Evolutionary conservation across 2,888 invertebrate genomes (phyloP).

Genomic region (Pardosa pseudoannulata): DNA sequence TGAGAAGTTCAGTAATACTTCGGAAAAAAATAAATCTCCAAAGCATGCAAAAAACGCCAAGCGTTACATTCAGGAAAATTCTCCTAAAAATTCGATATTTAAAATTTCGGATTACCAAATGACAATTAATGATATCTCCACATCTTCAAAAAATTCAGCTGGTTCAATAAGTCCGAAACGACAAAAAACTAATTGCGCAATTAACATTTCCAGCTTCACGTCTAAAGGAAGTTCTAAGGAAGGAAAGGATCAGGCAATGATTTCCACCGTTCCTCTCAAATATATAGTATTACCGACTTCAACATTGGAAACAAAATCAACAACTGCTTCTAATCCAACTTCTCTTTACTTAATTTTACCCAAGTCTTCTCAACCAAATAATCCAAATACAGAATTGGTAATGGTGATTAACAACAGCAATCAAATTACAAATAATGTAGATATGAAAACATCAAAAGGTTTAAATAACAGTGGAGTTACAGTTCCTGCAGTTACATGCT

Average conservation of each 20-base stretch:
- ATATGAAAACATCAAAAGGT: background rate
- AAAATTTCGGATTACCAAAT: background rate
- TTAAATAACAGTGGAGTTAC: background rate
- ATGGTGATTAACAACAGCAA: background rate
- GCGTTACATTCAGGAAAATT: background rate
- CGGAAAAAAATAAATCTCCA: background rate
- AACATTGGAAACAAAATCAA: background rate
- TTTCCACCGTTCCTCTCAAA: too few relatives aligned
- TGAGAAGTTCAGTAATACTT: too few relatives aligned
- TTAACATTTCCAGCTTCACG: background rate
- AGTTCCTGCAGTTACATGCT: background rate
- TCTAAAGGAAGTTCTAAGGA: too few relatives aligned
- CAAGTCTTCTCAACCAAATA: background rate
- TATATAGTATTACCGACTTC: too few relatives aligned
- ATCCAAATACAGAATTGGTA: background rate
- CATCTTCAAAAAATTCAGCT: background rate
- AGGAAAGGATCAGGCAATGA: too few relatives aligned
- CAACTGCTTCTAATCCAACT: background rate
- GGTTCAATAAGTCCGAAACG: background rate
- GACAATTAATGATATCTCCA: background rate
- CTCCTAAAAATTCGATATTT: background rate
- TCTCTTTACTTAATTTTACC: constrained; percentile 37
- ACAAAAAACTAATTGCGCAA: background rate
- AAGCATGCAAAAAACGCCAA: background rate
- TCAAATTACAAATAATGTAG: background rate